Percentiles rank a stretch among this genome's conserved stretches.
Conservation (phyloP, 2,113 vertebrate species). For the Labeo catla region DNA sequence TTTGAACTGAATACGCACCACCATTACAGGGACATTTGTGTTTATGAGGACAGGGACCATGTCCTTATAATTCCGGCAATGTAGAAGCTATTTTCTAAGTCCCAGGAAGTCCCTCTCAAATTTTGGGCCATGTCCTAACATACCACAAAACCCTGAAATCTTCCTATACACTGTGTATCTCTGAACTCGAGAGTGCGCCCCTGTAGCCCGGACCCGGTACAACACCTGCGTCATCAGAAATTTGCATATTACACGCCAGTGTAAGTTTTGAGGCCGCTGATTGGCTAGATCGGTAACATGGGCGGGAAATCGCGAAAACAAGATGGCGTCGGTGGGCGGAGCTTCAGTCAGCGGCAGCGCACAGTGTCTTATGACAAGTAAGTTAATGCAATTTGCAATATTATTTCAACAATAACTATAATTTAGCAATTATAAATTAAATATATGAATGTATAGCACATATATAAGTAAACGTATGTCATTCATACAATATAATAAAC, state of each 20-base stretch:
- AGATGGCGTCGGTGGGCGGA: neutral
- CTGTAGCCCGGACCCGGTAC: neutral
- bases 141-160: too few relatives aligned
- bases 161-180: neutral
- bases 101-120: too few relatives aligned
- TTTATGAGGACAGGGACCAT: constrained; percentile 39
- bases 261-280: constrained; percentile 28
- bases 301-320: neutral
- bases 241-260: neutral
- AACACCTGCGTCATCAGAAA: neutral
- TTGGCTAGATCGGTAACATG: constrained; percentile 12
- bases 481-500: too few relatives aligned
- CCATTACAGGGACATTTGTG: constrained; percentile 36
- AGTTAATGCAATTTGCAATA: neutral
- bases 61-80: too few relatives aligned
- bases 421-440: neutral
- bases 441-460: neutral
- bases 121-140: too few relatives aligned
- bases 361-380: too few relatives aligned
- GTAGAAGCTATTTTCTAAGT: too few relatives aligned
- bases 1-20: constrained; percentile 21
- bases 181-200: neutral
- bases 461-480: too few relatives aligned
- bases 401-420: neutral
- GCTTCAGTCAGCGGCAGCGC: neutral